Percentiles rank a stretch among this genome's conserved stretches.
Evolutionary conservation across 2,797 vertebrate genomes (phyloP).

Genomic region (Channallabes apus): DNA sequence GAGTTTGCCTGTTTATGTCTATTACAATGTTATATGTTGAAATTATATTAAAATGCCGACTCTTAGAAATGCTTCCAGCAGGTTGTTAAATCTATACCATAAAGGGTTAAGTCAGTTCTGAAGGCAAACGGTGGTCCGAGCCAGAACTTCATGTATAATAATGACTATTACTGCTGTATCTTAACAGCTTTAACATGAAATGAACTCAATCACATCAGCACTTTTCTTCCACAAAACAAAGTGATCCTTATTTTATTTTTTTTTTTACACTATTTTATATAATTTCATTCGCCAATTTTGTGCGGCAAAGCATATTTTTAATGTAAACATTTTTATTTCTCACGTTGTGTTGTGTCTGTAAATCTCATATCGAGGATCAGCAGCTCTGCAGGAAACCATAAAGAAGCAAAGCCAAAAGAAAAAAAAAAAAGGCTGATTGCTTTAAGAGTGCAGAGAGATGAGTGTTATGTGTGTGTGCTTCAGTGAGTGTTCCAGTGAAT

Average conservation of each 20-base stretch:
- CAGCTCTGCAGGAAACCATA: slow-evolving; percentile 18
- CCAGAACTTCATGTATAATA: background rate
- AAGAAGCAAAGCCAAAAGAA: slow-evolving; percentile 3
- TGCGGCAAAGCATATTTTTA: background rate
- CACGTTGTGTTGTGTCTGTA: background rate
- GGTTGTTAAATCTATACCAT: no score
- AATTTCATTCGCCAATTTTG: background rate
- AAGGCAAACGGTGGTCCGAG: no score
- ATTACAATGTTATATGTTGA: background rate
- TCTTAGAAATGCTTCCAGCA: no score
- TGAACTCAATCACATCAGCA: background rate
- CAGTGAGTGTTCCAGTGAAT: background rate
- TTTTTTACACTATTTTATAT: no score
- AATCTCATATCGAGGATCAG: slow-evolving; percentile 6
- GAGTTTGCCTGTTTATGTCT: background rate
- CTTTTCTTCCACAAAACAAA: background rate
- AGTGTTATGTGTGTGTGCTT: slow-evolving; percentile 8
- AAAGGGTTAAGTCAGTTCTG: no score
- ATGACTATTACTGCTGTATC: background rate
- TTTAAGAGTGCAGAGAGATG: background rate
- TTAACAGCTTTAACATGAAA: background rate
- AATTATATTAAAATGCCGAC: no score
- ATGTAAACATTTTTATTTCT: background rate
- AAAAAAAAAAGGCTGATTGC: background rate
- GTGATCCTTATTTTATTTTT: background rate